phyloP scores from a whole-genome alignment of 2,113 vertebrate species.

The Sminthopsis crassicaudata region DNA sequence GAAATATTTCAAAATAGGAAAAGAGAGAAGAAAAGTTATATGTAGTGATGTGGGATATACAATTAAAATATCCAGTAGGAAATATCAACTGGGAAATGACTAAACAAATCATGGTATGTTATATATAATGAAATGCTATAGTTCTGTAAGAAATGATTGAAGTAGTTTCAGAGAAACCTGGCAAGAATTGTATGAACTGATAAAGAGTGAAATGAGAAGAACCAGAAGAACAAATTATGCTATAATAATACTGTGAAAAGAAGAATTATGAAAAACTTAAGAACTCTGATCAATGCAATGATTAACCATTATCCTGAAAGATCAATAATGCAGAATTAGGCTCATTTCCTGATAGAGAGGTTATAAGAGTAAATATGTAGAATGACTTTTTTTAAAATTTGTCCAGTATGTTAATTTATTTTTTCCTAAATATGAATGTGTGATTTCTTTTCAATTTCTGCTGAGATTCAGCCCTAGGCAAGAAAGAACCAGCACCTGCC shows the following conservation, averaged over 20 bases:
- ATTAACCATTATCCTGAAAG: background rate
- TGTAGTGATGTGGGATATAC: no score
- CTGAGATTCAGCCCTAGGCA: no score
- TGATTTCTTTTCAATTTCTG: background rate
- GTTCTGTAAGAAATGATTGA: background rate
- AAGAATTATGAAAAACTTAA: background rate
- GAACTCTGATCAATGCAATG: background rate
- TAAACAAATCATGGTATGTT: background rate
- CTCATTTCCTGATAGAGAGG: no score
- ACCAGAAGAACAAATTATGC: background rate
- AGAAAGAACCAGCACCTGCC: no score
- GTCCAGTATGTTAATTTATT: background rate
- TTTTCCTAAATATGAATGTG: background rate
- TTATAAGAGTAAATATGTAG: background rate
- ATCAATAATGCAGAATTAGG: background rate
- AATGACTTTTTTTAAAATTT: background rate
- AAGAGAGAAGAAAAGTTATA: no score
- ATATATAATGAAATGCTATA: background rate
- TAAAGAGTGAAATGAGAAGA: background rate
- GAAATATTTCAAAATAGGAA: no score
- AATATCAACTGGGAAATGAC: background rate
- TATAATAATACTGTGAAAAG: background rate
- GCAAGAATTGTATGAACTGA: background rate
- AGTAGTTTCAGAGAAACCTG: background rate
- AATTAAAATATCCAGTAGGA: background rate